These are phyloP conservation scores for Pantherophis vulpinus DNA, from an alignment of 2,797 vertebrate genomes.

Conservation along the genomic window DNA sequence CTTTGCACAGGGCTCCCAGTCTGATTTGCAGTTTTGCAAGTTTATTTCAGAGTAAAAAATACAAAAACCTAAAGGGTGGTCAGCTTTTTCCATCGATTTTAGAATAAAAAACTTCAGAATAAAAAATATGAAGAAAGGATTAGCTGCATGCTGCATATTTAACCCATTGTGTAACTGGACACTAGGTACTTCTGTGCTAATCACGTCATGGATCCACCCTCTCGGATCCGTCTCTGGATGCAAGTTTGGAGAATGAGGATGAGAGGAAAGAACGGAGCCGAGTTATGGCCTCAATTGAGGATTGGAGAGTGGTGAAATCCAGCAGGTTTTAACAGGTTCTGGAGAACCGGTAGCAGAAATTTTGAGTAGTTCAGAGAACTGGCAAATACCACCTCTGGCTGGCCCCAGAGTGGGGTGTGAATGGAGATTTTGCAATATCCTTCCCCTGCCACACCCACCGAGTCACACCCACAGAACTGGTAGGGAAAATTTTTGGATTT, in stretches of 20 bases:
- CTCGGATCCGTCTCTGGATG: background rate
- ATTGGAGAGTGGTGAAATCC: background rate
- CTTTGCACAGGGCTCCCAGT: background rate
- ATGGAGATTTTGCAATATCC: too few relatives aligned
- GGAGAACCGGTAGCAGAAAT: too few relatives aligned
- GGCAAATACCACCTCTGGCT: too few relatives aligned
- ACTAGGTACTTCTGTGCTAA: too few relatives aligned
- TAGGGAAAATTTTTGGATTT: too few relatives aligned
- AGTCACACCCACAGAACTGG: too few relatives aligned
- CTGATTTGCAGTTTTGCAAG: background rate
- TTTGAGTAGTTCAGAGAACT: too few relatives aligned
- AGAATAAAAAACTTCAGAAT: background rate
- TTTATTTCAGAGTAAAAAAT: background rate
- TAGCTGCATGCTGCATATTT: background rate
- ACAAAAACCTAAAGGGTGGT: background rate
- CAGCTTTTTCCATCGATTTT: background rate
- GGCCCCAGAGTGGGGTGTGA: too few relatives aligned
- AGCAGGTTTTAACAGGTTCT: too few relatives aligned
- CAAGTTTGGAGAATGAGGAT: background rate
- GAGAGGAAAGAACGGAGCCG: background rate
- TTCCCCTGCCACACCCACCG: too few relatives aligned
- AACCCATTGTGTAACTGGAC: background rate
- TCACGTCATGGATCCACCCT: background rate
- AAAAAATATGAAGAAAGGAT: background rate
- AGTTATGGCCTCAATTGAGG: background rate